Base-by-base conservation (phyloP, 2,888 invertebrate genomes). In the Blomia tropicalis region DNA sequence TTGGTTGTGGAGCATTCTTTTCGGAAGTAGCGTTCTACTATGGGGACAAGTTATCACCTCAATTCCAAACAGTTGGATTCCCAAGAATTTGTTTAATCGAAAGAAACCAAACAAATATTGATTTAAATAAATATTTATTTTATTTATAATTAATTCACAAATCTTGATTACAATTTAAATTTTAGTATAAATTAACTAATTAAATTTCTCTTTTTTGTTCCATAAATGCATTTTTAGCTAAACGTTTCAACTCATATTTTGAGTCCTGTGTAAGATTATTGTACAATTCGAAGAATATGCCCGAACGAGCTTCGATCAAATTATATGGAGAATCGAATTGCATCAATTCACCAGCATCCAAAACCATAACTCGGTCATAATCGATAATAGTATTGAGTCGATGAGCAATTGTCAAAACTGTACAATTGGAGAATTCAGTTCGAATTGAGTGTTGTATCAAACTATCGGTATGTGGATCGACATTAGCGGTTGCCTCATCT, bases 1-100 rank as follows among this genome's bases (percentile, higher is more conserved):
- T 78, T 98, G 96, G 96, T 79, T 92, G 75, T 96, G 95, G 90
- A n/a, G n/a, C n/a, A n/a, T n/a, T n/a, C n/a, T n/a, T n/a, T n/a
- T n/a, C n/a, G n/a, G n/a, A n/a, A n/a, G n/a, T n/a, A n/a, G n/a
- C n/a, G n/a, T n/a, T n/a, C n/a, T n/a, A n/a, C n/a, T n/a, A n/a
- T n/a, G n/a, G n/a, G n/a, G n/a, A n/a, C n/a, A n/a, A n/a, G n/a
- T n/a, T n/a, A n/a, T n/a, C n/a, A n/a, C n/a, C n/a, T n/a, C n/a
- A n/a, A n/a, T n/a, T n/a, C n/a, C n/a, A n/a, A n/a, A n/a, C n/a
- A n/a, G n/a, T n/a, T n/a, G n/a, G n/a, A n/a, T n/a, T n/a, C n/a
- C n/a, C n/a, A n/a, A n/a, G n/a, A n/a, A n/a, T n/a, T n/a, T n/a
- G n/a, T n/a, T n/a, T n/a, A n/a, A n/a, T n/a, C n/a, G n/a, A n/a